Conservation (phyloP, 2,888 invertebrate genomes). For the Caenorhabditis sulstoni region DNA sequence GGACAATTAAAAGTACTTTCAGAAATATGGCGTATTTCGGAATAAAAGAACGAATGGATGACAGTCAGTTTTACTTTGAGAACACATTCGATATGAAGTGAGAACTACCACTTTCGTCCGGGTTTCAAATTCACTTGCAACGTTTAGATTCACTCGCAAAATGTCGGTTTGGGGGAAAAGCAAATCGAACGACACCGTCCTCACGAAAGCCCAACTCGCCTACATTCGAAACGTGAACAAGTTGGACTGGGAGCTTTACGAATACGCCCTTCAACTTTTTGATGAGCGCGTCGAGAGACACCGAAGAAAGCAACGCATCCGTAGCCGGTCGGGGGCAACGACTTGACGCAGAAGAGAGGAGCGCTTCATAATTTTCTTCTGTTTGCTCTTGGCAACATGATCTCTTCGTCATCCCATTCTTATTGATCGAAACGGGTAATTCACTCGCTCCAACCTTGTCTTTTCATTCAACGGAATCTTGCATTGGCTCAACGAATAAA, state of each 20-base stretch:
- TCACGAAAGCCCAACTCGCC: slow-evolving; percentile 87
- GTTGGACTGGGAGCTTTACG: slow-evolving; percentile 93
- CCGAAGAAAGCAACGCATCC: slow-evolving; percentile 26
- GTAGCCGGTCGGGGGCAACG: slow-evolving; percentile 14
- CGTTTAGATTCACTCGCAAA: slow-evolving; percentile 73
- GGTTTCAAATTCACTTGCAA: no score
- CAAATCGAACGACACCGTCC: slow-evolving; percentile 90
- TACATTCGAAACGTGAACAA: slow-evolving; percentile 86
- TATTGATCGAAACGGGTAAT: slow-evolving; percentile 52
- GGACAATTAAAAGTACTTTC: slow-evolving; percentile 21
- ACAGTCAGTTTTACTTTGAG: slow-evolving; percentile 86
- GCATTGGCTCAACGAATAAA: slow-evolving; percentile 38
- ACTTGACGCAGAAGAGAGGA: slow-evolving; percentile 35
- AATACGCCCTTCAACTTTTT: slow-evolving; percentile 92
- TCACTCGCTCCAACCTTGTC: slow-evolving; percentile 37
- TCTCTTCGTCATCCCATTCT: slow-evolving; percentile 49
- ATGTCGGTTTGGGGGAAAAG: slow-evolving; percentile 77
- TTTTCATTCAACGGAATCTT: slow-evolving; percentile 34
- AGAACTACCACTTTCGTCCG: slow-evolving; percentile 7
- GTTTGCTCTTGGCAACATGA: slow-evolving; percentile 52
- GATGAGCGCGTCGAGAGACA: slow-evolving; percentile 84
- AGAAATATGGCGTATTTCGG: slow-evolving; percentile 95
- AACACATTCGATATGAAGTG: slow-evolving; percentile 89
- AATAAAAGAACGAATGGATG: slow-evolving; percentile 93
- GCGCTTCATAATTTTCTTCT: slow-evolving; percentile 44